A percentile compares a stretch with the other conserved stretches of the same genome.
Conservation (phyloP, 2,888 invertebrate species). For the Molorchus minor region DNA sequence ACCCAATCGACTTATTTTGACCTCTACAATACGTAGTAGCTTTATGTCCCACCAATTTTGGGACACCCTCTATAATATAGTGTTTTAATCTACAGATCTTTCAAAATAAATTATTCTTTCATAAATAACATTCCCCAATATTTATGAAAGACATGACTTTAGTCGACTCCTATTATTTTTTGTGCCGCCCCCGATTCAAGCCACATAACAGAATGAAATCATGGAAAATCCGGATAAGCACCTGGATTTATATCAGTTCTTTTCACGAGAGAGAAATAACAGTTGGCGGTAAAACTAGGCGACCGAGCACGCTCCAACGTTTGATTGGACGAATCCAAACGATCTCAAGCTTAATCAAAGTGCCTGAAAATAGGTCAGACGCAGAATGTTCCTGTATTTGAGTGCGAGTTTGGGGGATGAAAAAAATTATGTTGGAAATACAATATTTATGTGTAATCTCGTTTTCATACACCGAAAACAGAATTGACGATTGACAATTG, state of each 20-base stretch:
- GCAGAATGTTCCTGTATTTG: conserved; percentile 9
- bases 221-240: conserved; percentile 25
- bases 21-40: too few relatives aligned
- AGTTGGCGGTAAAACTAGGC: conserved; percentile 23
- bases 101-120: neutral
- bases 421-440: too few relatives aligned
- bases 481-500: too few relatives aligned
- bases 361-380: conserved; percentile 19
- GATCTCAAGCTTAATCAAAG: conserved; percentile 21
- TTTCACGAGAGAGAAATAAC: conserved; percentile 21
- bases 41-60: too few relatives aligned
- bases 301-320: conserved; percentile 19
- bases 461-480: too few relatives aligned
- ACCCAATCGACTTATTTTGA: too few relatives aligned
- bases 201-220: conserved; percentile 19
- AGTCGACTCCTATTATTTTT: conserved; percentile 3
- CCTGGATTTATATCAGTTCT: conserved; percentile 25
- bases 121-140: neutral
- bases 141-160: conserved; percentile 11
- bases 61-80: neutral
- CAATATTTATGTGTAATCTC: too few relatives aligned
- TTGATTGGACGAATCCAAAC: conserved; percentile 17
- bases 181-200: conserved; percentile 12
- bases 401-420: too few relatives aligned
- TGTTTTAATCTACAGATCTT: neutral